These are phyloP conservation scores for Chelmon rostratus DNA, from an alignment of 2,797 vertebrate genomes.

Conservation along the genomic window DNA sequence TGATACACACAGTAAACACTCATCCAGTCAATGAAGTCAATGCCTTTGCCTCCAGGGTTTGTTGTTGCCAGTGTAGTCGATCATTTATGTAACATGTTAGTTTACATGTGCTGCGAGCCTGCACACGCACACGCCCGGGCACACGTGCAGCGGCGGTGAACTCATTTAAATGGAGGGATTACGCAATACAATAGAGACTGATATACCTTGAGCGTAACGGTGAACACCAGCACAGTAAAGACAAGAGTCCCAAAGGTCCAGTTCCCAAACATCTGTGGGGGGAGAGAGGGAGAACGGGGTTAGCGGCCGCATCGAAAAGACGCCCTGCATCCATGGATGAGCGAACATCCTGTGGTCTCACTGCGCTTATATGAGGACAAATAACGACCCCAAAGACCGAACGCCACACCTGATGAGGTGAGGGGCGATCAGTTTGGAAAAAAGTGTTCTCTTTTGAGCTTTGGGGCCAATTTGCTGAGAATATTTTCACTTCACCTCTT, in stretches of 20 bases:
- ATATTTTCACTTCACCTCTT: conserved; percentile 27
- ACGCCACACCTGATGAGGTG: conserved; percentile 5
- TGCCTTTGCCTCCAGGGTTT: conserved; percentile 46
- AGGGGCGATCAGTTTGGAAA: conserved; percentile 8
- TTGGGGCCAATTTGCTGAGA: conserved; percentile 20
- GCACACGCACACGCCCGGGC: background rate
- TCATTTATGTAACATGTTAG: conserved; percentile 53
- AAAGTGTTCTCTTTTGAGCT: background rate
- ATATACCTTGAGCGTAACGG: conserved; percentile 96
- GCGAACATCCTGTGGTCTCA: conserved; percentile 19
- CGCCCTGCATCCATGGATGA: conserved; percentile 22
- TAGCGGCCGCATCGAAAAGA: conserved; percentile 12
- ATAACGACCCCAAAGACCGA: background rate
- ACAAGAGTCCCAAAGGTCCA: conserved; percentile 99
- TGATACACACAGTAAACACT: conserved; percentile 58
- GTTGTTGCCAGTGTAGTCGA: conserved; percentile 42
- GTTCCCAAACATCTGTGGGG: conserved; percentile 94
- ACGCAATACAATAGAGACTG: conserved; percentile 8
- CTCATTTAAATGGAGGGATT: conserved; percentile 9
- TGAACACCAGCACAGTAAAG: conserved; percentile 97
- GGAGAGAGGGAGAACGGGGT: conserved; percentile 26
- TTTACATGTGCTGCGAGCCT: conserved; percentile 19
- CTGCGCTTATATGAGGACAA: conserved; percentile 1
- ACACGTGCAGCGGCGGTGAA: conserved; percentile 4
- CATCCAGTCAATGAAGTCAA: conserved; percentile 49